Evolutionary conservation across 2,888 invertebrate species (phyloP), one percentile per base, ranked within the genome.

Genomic region (Chouioia cunea): DNA sequence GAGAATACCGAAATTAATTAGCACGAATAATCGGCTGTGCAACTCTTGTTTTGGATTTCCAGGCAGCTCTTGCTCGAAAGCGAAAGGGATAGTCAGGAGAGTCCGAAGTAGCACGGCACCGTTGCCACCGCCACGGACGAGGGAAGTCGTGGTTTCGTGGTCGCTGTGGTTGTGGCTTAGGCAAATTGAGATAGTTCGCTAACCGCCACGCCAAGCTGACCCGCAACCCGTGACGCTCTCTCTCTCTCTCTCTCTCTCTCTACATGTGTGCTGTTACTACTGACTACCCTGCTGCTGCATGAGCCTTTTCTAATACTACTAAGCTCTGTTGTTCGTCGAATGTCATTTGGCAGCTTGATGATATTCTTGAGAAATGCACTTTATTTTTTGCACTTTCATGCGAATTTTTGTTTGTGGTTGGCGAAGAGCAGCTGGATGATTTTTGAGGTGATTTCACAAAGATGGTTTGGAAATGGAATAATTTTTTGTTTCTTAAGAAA

Each of bases 111-210:
- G 20, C 20, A 10, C 20, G 20, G 20, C 36, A 12, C 36, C 36
- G 4, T 1, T 36, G 36, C 36, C 6, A 6, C 27, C 62, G 15
- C 67, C 77, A 77, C 76, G 77, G 75, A 77, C 74, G 79, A 77
- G 79, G 76, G 80, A 77, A 80, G 80, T 81, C 79, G 80, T 75
- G 83, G 82, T 82, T 81, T 81, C 75, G 80, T 75, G 82, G 81
- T 80, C 80, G 80, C 78, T 77, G 80, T 76, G 80, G 79, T 78
- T 81, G 81, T 76, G 81, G 81, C 76, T 76, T 77, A 76, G 77
- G 80, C 81, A 82, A 82, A 82, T 82, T 82, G 82, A 82, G 84
- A 85, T 85, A 85, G 85, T 85, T 85, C 83, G 84, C 79, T 80
- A 84, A 84, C 85, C 82, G 75, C 63, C 15, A 15, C 23, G 52